Base-by-base conservation (phyloP, 2,113 vertebrate species). In the Gadus chalcogrammus region DNA sequence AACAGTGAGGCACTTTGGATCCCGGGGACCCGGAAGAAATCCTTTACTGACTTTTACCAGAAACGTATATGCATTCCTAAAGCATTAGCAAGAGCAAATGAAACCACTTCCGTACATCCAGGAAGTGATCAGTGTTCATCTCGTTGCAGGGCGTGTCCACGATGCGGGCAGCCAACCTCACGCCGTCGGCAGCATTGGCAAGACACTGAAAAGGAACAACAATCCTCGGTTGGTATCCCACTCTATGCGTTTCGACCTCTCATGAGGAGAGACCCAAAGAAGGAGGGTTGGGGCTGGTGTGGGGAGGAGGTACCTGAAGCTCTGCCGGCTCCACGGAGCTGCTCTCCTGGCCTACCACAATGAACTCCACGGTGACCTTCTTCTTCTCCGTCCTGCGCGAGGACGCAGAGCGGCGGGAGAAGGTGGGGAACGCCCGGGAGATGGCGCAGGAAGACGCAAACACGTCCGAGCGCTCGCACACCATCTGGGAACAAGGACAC, bases 101-200 rank as follows among this genome's bases (percentile, higher is more conserved):
- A 48, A 13, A 9, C 9, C 8, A 9, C 12, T 12, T 48, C 42
- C 88, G 78, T 76, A 95, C 97, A 88, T 96, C 93, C 3, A 99
- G 87, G 85, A 99, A 99, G 76, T 74, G 87, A 67, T 98, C 95
- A 0, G 97, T 99, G 82, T 97, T 95, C 97, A 99, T 99, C 92
- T 98, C 95, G 1, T 85, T 98, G 89, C 97, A 99, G 0, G 97
- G 97, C 0, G 94, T 95, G 90, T 99, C 97, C 84, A 99, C 97
- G 2, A 99, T 97, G 11, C 97, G 94, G 59, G 97, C 97, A 0
- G 97, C 96, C 88, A 99, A 84, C 17, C 96, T 91, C 48, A 99
- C 91, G 0, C 96, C 96, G 6, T 99, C 96, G 0, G 94, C 92
- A 61, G 94, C 91, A 0, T 86, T 97, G 35, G 92, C 77, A 77